Base-by-base conservation (phyloP, 2,797 vertebrate species). In the Notolepis coatsorum region DNA sequence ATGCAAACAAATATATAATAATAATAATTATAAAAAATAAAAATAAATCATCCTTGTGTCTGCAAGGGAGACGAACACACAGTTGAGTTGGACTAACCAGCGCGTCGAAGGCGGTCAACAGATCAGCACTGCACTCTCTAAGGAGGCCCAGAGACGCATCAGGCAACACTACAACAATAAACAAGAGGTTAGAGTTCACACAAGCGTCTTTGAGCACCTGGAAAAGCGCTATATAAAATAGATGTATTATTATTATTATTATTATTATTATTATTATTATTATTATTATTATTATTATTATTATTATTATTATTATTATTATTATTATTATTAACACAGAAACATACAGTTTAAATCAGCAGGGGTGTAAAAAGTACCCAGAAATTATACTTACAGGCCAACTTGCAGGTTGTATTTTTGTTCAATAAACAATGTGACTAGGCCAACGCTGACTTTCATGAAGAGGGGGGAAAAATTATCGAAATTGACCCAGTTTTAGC, bases 11-110 rank as follows among this genome's bases (percentile, higher is more conserved):
- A n/a, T n/a, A n/a, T n/a, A n/a, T n/a, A n/a, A n/a, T n/a, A n/a
- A n/a, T n/a, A n/a, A n/a, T n/a, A n/a, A n/a, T n/a, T n/a, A 10
- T 38, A 55, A 2, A 12, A 2, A 8, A n/a, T n/a, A n/a, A n/a
- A n/a, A n/a, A n/a, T n/a, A n/a, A n/a, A n/a, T n/a, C n/a, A n/a
- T n/a, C n/a, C n/a, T n/a, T n/a, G n/a, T n/a, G n/a, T n/a, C n/a
- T n/a, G n/a, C n/a, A n/a, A 21, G 13, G 43, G 9, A 7, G 37
- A 17, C 13, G 13, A 57, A 24, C 4, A 15, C 35, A 54, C 15
- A 1, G 41, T 47, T 1, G 24, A 24, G n/a, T 39, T 12, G 21
- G 9, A 93, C 94, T 86, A 78, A 97, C 96, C 94, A 97, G 77
- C 15, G 39, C 64, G 52, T 91, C 71, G 20, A 96, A 53, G 0